Evolutionary conservation across 2,888 invertebrate genomes (phyloP).

Genomic region (Lasioglossum morio): DNA sequence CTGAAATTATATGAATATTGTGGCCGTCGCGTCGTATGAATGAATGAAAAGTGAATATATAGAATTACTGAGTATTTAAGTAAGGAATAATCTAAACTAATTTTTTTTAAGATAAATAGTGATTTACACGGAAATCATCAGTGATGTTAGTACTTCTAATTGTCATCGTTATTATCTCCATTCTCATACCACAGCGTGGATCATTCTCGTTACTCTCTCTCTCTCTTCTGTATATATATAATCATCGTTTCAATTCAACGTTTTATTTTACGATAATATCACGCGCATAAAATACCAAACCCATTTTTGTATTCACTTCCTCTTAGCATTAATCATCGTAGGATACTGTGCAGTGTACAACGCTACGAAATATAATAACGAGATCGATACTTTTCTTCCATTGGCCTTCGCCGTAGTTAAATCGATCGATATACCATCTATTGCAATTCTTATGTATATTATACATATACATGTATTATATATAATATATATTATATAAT

Average conservation of each 20-base stretch:
- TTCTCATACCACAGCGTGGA: background rate
- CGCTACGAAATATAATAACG: constrained; percentile 29
- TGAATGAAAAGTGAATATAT: constrained; percentile 45
- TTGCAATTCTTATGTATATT: constrained; percentile 56
- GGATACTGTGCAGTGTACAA: constrained; percentile 33
- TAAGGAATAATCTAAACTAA: background rate
- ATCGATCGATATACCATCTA: constrained; percentile 43
- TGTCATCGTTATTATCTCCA: constrained; percentile 25
- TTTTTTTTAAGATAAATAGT: constrained; percentile 3
- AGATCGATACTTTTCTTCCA: constrained; percentile 47
- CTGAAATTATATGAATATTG: constrained; percentile 32
- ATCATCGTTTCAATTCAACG: constrained; percentile 10
- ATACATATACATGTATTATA: constrained; percentile 8
- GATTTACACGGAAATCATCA: constrained; percentile 15
- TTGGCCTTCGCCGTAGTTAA: constrained; percentile 57
- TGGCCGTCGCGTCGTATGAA: constrained; percentile 25
- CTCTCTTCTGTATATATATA: background rate
- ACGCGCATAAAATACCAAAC: constrained; percentile 19
- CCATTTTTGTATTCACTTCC: constrained; percentile 47
- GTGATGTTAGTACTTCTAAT: constrained; percentile 24
- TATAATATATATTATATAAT: constrained; percentile 10
- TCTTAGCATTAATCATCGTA: constrained; percentile 35
- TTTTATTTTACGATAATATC: constrained; percentile 13
- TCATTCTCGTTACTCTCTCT: constrained; percentile 13
- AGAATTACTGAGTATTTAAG: constrained; percentile 22